Evolutionary conservation across 2,113 vertebrate species (phyloP), one percentile per base, ranked within the genome.

Genomic region (Penelope pileata): DNA sequence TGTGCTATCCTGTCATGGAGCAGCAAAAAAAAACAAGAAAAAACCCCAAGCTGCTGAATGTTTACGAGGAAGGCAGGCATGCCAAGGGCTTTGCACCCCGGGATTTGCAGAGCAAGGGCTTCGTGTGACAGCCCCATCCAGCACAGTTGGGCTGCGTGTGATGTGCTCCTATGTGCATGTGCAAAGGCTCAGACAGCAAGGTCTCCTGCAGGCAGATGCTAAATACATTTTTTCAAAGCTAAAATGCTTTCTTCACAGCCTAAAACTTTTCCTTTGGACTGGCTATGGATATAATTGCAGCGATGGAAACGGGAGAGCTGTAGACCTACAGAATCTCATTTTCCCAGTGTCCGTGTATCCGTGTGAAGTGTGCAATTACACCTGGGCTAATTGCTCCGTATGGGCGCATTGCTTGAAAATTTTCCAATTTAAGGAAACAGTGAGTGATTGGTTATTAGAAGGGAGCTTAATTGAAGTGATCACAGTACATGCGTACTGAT

Each of bases 1-100:
- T 42, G 94, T 51, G 86, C 93, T 86, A 96, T 56, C 56, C 95
- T 81, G 86, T 70, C 94, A 90, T 86, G 58, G 93, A 85, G 90
- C 82, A 53, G 87, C 10, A 40, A 29, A 88, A 62, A 38, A 62
- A 27, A 27, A 27, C 5, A 23, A 48, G 24, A 27, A 51, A 51
- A 51, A 51, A 87, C 79, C 53, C 10, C 75, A 74, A 58, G n/a
- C 58, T 4, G 84, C 3, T 50, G 10, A 48, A 69, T 67, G 96
- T 85, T 95, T 93, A 93, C 63, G 63, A 86, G 95, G 12, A 9
- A 90, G 86, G 64, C 68, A 70, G 91, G 24, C 70, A 66, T 83
- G 95, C 90, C 92, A 66, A 16, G 73, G 45, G 19, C 70, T 86
- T 86, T 42, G 58, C 60, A 34, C 8, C 72, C 0, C 11, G 84